Percentiles rank a stretch among this genome's conserved stretches.
phyloP scores from a whole-genome alignment of 2,797 vertebrate species.

The Enteromius afrohamiltoni region DNA sequence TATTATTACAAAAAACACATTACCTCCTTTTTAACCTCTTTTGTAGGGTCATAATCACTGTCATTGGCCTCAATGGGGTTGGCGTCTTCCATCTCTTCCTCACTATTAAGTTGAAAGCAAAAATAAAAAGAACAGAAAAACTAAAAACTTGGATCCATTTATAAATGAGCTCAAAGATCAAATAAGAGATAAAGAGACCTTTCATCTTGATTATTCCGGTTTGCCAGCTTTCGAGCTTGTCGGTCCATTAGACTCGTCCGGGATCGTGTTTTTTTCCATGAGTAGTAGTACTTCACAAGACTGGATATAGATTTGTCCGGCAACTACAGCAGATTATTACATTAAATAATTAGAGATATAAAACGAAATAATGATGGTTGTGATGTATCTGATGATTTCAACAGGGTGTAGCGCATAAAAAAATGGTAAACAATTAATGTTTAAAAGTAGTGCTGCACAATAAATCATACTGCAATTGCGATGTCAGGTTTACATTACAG shows the following conservation, averaged over 20 bases:
- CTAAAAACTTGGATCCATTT: not conserved
- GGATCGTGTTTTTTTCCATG: slow-evolving; percentile 98
- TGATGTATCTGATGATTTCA: not conserved
- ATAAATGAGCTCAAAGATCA: not conserved
- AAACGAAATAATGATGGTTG: not conserved
- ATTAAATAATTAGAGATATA: not conserved
- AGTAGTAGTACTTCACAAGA: slow-evolving; percentile 98
- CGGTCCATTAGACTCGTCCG: slow-evolving; percentile 98
- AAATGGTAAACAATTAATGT: no score
- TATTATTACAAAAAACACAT: slow-evolving; percentile 35
- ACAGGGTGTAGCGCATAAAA: not conserved
- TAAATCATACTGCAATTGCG: no score
- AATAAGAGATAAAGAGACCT: slow-evolving; percentile 75
- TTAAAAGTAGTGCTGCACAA: no score
- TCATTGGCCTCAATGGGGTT: slow-evolving; percentile 91
- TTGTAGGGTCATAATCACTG: slow-evolving; percentile 97
- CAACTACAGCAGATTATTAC: slow-evolving; percentile 65
- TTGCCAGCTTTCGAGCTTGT: slow-evolving; percentile 93
- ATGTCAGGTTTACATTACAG: no score
- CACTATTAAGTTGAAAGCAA: slow-evolving; percentile 78
- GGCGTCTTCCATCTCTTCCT: slow-evolving; percentile 92
- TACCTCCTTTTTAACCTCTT: slow-evolving; percentile 97
- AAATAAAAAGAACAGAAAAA: slow-evolving; percentile 38
- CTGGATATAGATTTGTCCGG: slow-evolving; percentile 98
- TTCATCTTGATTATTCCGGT: slow-evolving; percentile 90